Evolutionary conservation across 2,113 vertebrate species (phyloP), one percentile per base, ranked within the genome.

Genomic region (Etheostoma spectabile): DNA sequence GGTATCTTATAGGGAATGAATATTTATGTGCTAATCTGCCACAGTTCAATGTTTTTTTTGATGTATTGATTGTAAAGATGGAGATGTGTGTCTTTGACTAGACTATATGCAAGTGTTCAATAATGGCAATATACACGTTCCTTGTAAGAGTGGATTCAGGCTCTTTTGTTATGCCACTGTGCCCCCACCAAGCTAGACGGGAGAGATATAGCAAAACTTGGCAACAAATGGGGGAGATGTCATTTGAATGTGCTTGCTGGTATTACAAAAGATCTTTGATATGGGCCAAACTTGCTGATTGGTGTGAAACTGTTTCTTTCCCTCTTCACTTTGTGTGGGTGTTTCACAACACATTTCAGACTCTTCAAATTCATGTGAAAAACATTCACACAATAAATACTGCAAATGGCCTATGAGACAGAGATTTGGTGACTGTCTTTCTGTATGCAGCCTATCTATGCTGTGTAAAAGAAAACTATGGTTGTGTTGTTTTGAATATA

Each of bases 301-400:
- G 5, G 11, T 76, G 72, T 70, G 68, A 87, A 85, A 85, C 67
- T 21, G 5, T 27, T 48, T 56, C 3, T 56, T 30, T 30, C 46
- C 16, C 24, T 61, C 24, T 24, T 63, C 24, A 2, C 73, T 61
- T 30, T 69, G 46, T n/a, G 72, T 88, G 74, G 77, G 80, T 10
- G 55, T 71, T 74, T 61, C 60, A 12, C 30, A 52, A 30, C 33
- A 64, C 79, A 62, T 69, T 64, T 60, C 13, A 53, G 3, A 6
- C 65, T 33, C 22, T 62, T 74, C 15, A 51, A 19, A 74, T 80
- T 57, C 48, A 69, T 22, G 49, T 33, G 19, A 79, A 68, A 27
- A 35, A 46, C 22, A 5, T 12, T 13, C 21, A 57, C 65, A 45
- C 27, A 69, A 30, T 33, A 42, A n/a, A 12, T 27, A 27, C 30